Base-by-base conservation (phyloP, 2,113 vertebrate species). In the Bujurquina vittata region DNA sequence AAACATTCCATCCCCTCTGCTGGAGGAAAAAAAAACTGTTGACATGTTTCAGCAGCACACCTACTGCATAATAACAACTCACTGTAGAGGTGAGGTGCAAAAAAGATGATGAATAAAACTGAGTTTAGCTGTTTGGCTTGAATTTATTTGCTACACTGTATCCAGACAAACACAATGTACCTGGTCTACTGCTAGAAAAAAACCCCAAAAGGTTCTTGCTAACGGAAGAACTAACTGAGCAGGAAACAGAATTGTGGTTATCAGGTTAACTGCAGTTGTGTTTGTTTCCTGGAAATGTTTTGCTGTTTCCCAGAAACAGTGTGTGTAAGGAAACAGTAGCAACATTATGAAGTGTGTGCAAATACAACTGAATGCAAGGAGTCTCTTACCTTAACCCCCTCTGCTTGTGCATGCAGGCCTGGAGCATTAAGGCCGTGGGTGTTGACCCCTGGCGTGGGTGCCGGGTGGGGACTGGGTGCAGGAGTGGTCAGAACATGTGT, bases 361-460 rank as follows among this genome's bases (percentile, higher is more conserved):
- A 33, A 54, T 10, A 22, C 1, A 55, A 22, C 63, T 6, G n/a
- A 20, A 35, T 5, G 26, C 20, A 52, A 10, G 23, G 6, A 29
- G 7, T 35, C 5, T 55, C 80, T 77, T 65, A 98, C 98, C 97
- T 99, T 99, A 79, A 98, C 97, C 0, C 98, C 98, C 77, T 99
- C 98, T 0, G 98, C 94, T 80, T 97, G 95, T 0, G 98, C 97
- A 0, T 98, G 97, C 82, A 98, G 96, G 73, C 97, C 93, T 0
- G 98, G 97, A 1, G 94, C 94, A 26, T 96, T 97, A 0, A 97
- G 94, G 52, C 96, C 96, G 0, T 95, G 95, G 7, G 95, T 93
- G 94, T 95, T 95, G 77, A 94, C 75, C 10, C 92, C 94, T 1
- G 94, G 85, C 4, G 94, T 91, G 87, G 79, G 55, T 2, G 95